Conservation (phyloP, 2,797 vertebrate species). For the Thaleichthys pacificus region DNA sequence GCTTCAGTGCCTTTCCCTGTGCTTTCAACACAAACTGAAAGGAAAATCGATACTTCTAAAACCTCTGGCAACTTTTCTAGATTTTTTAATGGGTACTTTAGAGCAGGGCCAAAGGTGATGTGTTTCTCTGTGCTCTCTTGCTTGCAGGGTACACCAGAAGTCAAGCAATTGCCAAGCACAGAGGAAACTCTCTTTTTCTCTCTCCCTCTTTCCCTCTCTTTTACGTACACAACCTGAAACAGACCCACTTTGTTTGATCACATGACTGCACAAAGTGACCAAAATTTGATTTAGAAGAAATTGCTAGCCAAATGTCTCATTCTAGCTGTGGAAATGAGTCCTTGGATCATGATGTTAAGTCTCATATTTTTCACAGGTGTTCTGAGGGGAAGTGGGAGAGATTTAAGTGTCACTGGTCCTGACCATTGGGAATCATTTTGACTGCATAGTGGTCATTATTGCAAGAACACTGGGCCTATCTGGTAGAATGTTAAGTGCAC, state of each 20-base stretch:
- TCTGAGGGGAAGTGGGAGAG: too few species aligned
- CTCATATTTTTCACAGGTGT: too few species aligned
- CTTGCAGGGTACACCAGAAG: slow-evolving; percentile 42
- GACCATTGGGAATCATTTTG: too few species aligned
- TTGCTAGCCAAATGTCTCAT: slow-evolving; percentile 43
- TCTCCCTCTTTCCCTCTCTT: slow-evolving; percentile 53
- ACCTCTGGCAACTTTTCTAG: slow-evolving; percentile 55
- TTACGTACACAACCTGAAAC: slow-evolving; percentile 39
- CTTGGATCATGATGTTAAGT: too few species aligned
- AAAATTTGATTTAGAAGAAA: slow-evolving; percentile 64
- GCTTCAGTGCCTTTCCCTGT: slow-evolving; percentile 51
- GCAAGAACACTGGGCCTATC: too few species aligned
- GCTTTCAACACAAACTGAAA: slow-evolving; percentile 47
- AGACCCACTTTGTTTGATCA: slow-evolving; percentile 59
- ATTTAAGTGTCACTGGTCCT: too few species aligned
- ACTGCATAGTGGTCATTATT: too few species aligned
- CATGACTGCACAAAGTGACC: slow-evolving; percentile 42
- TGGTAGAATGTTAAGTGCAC: too few species aligned
- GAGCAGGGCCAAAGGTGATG: slow-evolving; percentile 58
- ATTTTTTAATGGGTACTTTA: slow-evolving; percentile 63
- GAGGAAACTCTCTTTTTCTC: slow-evolving; percentile 55
- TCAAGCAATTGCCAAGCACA: slow-evolving; percentile 51
- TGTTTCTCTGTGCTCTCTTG: slow-evolving; percentile 40
- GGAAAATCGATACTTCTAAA: slow-evolving; percentile 62
- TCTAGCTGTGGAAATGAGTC: slow-evolving; percentile 57